phyloP scores from a whole-genome alignment of 2,888 invertebrate genomes.

The Napeogenes sylphis region DNA sequence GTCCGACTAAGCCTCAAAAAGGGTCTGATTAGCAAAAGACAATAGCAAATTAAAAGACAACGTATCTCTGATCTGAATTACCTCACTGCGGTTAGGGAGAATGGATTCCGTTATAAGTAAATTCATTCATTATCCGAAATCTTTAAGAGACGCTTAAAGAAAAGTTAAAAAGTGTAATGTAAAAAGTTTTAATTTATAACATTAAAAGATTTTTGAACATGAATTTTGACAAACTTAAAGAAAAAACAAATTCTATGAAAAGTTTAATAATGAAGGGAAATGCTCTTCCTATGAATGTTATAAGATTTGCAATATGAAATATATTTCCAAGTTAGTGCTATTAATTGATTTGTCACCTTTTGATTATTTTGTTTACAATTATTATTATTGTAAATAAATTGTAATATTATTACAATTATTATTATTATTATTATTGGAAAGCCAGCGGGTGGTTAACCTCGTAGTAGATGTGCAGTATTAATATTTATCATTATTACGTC shows the following conservation, averaged over 20 bases:
- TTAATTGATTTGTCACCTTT: too few relatives aligned
- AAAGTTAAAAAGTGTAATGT: constrained; percentile 4
- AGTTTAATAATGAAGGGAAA: not conserved
- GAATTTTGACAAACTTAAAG: not conserved
- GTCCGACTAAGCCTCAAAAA: constrained; percentile 45
- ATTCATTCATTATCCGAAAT: constrained; percentile 6
- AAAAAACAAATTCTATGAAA: not conserved
- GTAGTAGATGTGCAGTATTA: too few relatives aligned
- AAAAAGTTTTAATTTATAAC: constrained; percentile 4
- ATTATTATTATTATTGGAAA: too few relatives aligned
- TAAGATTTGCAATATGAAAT: too few relatives aligned
- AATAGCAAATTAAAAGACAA: constrained; percentile 43
- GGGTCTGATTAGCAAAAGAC: constrained; percentile 46
- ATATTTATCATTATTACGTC: too few relatives aligned
- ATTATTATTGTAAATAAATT: too few relatives aligned
- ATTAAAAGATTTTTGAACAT: not conserved
- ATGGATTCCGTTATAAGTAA: constrained; percentile 11
- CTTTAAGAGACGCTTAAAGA: not conserved
- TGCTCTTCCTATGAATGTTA: not conserved
- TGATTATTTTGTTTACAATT: too few relatives aligned
- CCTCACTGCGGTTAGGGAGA: constrained; percentile 25
- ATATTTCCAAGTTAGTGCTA: too few relatives aligned
- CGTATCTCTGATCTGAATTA: constrained; percentile 38
- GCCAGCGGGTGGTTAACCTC: too few relatives aligned
- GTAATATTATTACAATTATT: too few relatives aligned